These are phyloP conservation scores for Pao palembangensis DNA, from an alignment of 2,113 vertebrate genomes.

Conservation along the genomic window DNA sequence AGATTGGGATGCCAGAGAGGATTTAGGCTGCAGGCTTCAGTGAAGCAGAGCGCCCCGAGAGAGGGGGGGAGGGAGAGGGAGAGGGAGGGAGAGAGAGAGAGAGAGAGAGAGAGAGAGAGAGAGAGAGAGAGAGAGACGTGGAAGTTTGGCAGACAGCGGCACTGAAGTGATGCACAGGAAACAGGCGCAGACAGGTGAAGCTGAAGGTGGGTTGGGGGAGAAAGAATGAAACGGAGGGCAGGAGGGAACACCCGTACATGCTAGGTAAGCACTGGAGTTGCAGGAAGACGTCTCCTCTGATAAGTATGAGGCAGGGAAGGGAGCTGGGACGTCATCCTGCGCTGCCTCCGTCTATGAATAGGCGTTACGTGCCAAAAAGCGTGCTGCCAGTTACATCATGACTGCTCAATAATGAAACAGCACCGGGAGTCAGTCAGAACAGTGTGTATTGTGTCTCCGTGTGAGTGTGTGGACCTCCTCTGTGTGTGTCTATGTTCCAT, in stretches of 20 bases:
- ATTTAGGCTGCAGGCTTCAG: constrained; percentile 49
- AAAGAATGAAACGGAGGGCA: constrained; percentile 9
- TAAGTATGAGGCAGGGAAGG: constrained; percentile 38
- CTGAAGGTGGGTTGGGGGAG: constrained; percentile 6
- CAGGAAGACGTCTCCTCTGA: constrained; percentile 3
- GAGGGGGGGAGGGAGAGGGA: background rate
- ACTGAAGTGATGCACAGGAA: constrained; percentile 26
- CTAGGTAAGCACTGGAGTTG: constrained; percentile 26
- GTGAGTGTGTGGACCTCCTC: constrained; percentile 20
- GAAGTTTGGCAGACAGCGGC: background rate
- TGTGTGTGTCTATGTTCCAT: constrained; percentile 47
- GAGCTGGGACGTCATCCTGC: constrained; percentile 52
- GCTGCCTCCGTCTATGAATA: constrained; percentile 69
- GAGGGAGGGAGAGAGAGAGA: no score
- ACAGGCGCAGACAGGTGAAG: constrained; percentile 41
- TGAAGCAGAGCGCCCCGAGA: constrained; percentile 38
- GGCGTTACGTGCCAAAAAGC: constrained; percentile 67
- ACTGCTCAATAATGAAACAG: constrained; percentile 74
- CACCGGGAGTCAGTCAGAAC: constrained; percentile 63
- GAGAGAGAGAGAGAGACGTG: background rate
- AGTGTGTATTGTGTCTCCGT: constrained; percentile 35
- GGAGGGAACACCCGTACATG: background rate
- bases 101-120: no score
- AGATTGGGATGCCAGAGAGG: constrained; percentile 54
- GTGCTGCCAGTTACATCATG: constrained; percentile 73